Base-by-base conservation (phyloP, 2,797 vertebrate species). In the Apogon hyalosoma region DNA sequence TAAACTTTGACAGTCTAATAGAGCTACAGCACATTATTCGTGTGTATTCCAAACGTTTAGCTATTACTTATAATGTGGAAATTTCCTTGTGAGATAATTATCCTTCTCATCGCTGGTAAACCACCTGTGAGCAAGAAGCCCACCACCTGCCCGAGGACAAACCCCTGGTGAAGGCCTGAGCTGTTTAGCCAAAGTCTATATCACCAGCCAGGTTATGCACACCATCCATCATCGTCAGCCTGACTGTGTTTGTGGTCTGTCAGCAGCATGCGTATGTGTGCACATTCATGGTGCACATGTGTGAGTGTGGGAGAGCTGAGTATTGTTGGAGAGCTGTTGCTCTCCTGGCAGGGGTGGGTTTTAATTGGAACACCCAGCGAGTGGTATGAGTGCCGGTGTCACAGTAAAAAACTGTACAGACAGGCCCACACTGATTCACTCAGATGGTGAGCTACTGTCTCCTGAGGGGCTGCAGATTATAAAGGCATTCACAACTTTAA, bases 341-440 rank as follows among this genome's bases (percentile, higher is more conserved):
- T 86, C 80, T 92, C 85, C 85, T 91, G 90, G 90, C 91, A 90
- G 92, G 92, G 87, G 88, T 84, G 83, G 82, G 72, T 90, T 93
- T 92, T 94, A 94, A 93, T 93, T 94, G 92, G 93, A 90, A 91
- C 91, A 91, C 92, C 88, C 89, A 91, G 87, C 73, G 89, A 88
- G 92, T 91, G 90, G 82, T 91, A 91, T 87, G 88, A 92, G 87
- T 84, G 83, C 80, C n/a, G 61, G 80, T 92, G 90, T 90, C 87
- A 92, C 85, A 66, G 75, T 81, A 81, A 90, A 89, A 58, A 90
- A 84, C 84, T 90, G 82, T 21, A 86, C 80, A 78, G 84, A 88
- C 90, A 87, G 88, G 84, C 88, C 82, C 90, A 92, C 86, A 91
- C 90, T 75, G 85, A 85, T 84, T 83, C 87, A 72, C 87, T 89